Evolutionary conservation across 64 coral and sea anemone species (phyloP).

Genomic region (Trachythela sp.): DNA sequence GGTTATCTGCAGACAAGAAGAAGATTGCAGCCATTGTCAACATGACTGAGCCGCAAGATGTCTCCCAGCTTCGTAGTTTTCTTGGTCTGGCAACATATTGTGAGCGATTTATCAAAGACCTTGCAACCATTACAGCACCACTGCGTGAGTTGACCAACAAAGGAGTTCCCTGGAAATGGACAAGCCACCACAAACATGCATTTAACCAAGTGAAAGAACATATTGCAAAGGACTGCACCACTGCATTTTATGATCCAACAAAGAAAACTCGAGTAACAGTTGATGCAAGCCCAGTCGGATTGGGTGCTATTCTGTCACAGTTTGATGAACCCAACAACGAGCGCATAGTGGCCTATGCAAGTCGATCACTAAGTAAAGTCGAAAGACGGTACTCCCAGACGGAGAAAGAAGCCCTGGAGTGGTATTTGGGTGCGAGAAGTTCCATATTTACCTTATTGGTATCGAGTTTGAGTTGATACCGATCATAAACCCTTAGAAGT

Average conservation of each 20-base stretch:
- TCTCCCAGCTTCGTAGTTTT: background rate
- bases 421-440: conserved; percentile 16
- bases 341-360: no score
- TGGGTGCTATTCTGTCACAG: no score
- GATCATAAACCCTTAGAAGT: conserved; percentile 20
- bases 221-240: no score
- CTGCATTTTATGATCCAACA: conserved; percentile 8
- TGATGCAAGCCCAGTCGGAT: no score
- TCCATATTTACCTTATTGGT: no score
- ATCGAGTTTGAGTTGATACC: conserved; percentile 2
- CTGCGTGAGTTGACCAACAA: no score
- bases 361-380: no score
- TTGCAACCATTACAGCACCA: background rate
- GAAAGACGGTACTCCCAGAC: conserved; percentile 8
- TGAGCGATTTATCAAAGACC: background rate
- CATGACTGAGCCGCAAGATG: conserved; percentile 10
- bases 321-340: no score
- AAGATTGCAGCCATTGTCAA: conserved; percentile 35
- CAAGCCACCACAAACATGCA: no score
- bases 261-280: conserved; percentile 6
- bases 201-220: no score
- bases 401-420: conserved; percentile 11
- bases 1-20: no score
- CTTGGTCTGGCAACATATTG: conserved; percentile 42
- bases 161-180: no score